phyloP scores from a whole-genome alignment of 2,113 vertebrate species.

The Sus scrofa region DNA sequence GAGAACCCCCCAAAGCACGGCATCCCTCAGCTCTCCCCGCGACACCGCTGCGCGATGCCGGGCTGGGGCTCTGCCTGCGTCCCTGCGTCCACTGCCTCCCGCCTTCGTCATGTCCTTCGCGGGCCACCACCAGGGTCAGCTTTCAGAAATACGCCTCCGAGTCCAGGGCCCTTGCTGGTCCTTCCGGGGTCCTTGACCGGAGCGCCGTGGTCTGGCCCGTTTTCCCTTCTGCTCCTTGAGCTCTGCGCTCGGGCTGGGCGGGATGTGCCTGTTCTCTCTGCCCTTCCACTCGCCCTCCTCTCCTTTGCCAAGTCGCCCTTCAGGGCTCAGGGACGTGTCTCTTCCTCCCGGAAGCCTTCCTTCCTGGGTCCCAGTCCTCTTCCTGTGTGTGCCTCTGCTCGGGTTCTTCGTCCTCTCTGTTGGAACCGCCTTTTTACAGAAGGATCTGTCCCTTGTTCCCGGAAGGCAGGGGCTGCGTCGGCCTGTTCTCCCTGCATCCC shows the following conservation, averaged over 20 bases:
- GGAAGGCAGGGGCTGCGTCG: background rate
- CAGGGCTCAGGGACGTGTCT: background rate
- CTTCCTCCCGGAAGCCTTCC: conserved; percentile 48
- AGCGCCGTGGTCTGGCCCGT: background rate
- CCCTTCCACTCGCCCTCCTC: background rate
- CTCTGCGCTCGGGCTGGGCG: background rate
- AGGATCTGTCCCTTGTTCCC: background rate
- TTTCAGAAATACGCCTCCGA: background rate
- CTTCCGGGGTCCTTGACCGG: background rate
- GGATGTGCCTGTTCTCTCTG: background rate
- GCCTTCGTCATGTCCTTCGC: background rate
- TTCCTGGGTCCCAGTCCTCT: background rate
- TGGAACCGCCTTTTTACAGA: background rate
- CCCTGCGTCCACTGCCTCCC: background rate
- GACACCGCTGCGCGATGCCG: background rate
- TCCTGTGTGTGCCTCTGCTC: background rate
- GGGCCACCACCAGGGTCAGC: background rate
- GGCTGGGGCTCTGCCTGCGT: background rate
- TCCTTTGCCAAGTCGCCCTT: background rate
- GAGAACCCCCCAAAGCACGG: background rate
- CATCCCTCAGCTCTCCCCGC: background rate
- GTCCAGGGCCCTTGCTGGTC: no score
- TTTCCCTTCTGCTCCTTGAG: background rate
- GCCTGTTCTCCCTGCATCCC: background rate
- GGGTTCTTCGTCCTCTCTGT: background rate